Evolutionary conservation across 2,797 vertebrate species (phyloP), one percentile per base, ranked within the genome.

Genomic region (Lophotriccus pileatus): DNA sequence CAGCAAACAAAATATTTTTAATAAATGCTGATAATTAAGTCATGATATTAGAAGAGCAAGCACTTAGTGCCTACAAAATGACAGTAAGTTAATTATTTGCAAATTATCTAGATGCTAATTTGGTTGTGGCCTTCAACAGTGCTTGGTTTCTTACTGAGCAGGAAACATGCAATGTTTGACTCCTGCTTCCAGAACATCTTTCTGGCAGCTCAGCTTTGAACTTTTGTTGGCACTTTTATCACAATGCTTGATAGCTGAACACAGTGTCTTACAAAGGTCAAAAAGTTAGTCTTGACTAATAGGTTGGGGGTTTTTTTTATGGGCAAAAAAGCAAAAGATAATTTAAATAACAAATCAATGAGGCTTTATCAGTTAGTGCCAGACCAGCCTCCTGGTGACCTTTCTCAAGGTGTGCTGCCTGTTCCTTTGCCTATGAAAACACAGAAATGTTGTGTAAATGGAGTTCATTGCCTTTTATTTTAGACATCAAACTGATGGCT

Each of bases 11-110:
- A 83, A 39, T 43, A 60, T 47, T 93, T 87, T 78, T 66, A 68
- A 69, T 78, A 70, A 84, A 75, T 19, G 16, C 25, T 44, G 32
- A 66, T 89, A 78, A 82, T 86, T 59, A 84, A 93, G 66, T 89
- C 5, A 44, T 58, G 2, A 19, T 82, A 79, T 32, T 77, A 85
- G 59, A 94, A 85, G 70, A 88, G 32, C 18, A 76, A 84, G 50
- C 20, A 27, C 58, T 39, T 84, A 56, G 3, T 63, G n/a, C 37
- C 47, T 82, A 4, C 49, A 80, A 95, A 84, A 79, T 82, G 81
- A 79, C 63, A 63, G n/a, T 77, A 80, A 85, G 36, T 79, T 93
- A 44, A 76, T 91, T 90, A 90, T 91, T 89, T 95, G 55, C 56
- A 76, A 68, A 49, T 94, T 64, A 89, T 47, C 64, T 59, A 43